Base-by-base conservation (phyloP, 2,113 vertebrate species). In the Clarias gariepinus region DNA sequence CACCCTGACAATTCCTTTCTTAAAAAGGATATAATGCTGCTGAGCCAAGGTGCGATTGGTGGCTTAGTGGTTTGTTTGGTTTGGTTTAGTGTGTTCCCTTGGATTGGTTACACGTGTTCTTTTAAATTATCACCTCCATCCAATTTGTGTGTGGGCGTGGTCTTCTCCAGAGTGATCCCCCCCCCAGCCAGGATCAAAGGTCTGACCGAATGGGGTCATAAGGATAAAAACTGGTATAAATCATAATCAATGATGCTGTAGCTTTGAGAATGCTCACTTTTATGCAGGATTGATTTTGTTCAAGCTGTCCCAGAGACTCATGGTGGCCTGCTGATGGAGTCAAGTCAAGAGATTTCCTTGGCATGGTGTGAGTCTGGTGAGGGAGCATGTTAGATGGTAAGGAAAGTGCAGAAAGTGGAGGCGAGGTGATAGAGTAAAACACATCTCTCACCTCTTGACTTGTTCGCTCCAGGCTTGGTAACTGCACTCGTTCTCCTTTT, bases 391-490 rank as follows among this genome's bases (percentile, higher is more conserved):
- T 41, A 60, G 77, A 80, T 85, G 57, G 30, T n/a, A 80, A 90
- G 92, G 93, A 91, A 94, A 92, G 91, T 93, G 93, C 77, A 61
- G 58, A 73, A 69, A 80, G 30, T 36, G 77, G 86, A 77, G 73
- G 78, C 66, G 76, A 82, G 60, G 53, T 82, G 74, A 86, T 30
- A 61, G 55, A 33, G 68, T 64, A 57, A 83, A 76, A 71, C 86
- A 68, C 73, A 86, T 30, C 16, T 84, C 77, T 84, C 76, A 36
- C 80, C 52, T 81, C 47, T 81, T 33, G 64, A 80, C 66, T 86
- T 2, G 64, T 69, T 76, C 52, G 84, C 85, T 86, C 64, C 52
- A 81, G 69, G 52, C 81, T 87, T 89, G 28, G 83, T 88, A 86
- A 66, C 53, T 90, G 87, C 87, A 68, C 84, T 86, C 85, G 83